Evolutionary conservation across 2,888 invertebrate species (phyloP).

Genomic region (Idaea biselata): DNA sequence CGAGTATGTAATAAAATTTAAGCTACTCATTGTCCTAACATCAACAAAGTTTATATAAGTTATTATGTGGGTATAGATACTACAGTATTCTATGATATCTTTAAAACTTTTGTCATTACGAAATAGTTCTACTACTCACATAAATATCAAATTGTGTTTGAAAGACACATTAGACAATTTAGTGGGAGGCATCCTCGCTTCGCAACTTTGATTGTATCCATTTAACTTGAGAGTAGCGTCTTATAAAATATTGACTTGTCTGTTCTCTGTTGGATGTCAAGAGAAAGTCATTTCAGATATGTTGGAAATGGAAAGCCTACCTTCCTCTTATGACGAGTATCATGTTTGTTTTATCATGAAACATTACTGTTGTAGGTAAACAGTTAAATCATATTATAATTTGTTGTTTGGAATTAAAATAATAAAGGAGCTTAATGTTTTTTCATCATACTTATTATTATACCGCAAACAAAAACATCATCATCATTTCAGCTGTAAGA

Average conservation of each 20-base stretch:
- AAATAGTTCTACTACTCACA: conserved; percentile 36
- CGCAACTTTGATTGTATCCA: conserved; percentile 62
- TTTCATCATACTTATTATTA: background rate
- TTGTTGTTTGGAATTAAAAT: background rate
- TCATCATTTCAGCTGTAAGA: no score
- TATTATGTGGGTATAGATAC: background rate
- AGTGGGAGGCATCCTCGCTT: conserved; percentile 41
- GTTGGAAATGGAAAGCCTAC: background rate
- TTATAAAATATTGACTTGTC: conserved; percentile 41
- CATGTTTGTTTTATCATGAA: background rate
- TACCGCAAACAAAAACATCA: no score
- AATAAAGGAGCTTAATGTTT: background rate
- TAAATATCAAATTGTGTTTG: conserved; percentile 62
- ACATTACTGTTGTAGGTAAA: background rate
- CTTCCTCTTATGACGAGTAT: background rate
- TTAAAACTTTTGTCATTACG: conserved; percentile 19
- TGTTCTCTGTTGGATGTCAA: conserved; percentile 8
- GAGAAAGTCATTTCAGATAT: background rate
- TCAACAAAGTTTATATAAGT: background rate
- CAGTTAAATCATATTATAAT: conserved; percentile 1
- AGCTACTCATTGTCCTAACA: no score
- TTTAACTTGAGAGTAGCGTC: conserved; percentile 47
- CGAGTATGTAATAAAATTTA: no score
- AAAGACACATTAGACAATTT: conserved; percentile 51
- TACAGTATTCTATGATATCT: background rate